Evolutionary conservation across 2,113 vertebrate species (phyloP).

Genomic region (Centropristis striata): DNA sequence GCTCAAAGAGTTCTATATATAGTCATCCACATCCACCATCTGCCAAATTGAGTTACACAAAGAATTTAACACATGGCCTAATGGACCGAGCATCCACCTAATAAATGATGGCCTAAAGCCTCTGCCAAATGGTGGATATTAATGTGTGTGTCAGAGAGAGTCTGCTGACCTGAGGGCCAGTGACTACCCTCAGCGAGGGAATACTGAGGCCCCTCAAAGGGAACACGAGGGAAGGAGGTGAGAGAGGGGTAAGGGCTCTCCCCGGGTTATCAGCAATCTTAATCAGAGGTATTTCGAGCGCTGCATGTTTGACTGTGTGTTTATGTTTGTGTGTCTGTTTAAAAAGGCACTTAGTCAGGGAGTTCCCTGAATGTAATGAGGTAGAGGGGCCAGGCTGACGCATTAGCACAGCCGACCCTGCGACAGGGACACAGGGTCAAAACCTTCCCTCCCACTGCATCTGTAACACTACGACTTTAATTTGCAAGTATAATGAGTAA

Average conservation of each 20-base stretch:
- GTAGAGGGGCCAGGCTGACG: constrained; percentile 26
- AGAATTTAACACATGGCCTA: constrained; percentile 64
- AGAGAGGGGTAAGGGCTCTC: constrained; percentile 40
- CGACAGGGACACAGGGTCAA: neutral
- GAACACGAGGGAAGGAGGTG: constrained; percentile 1
- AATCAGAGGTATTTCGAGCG: constrained; percentile 56
- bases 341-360: constrained; percentile 54
- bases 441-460: neutral
- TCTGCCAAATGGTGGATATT: constrained; percentile 42
- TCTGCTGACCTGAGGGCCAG: constrained; percentile 33
- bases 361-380: constrained; percentile 60
- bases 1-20: constrained; percentile 48
- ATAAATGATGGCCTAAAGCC: constrained; percentile 44
- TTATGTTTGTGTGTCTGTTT: constrained; percentile 34
- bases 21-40: constrained; percentile 47
- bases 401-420: constrained; percentile 15
- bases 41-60: constrained; percentile 64
- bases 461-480: neutral
- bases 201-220: constrained; percentile 38
- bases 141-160: constrained; percentile 12
- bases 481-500: neutral
- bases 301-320: neutral
- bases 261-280: constrained; percentile 57
- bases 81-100: constrained; percentile 48
- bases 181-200: constrained; percentile 22